phyloP scores from a whole-genome alignment of 2,888 invertebrate genomes.

The Drymonia ruficornis region DNA sequence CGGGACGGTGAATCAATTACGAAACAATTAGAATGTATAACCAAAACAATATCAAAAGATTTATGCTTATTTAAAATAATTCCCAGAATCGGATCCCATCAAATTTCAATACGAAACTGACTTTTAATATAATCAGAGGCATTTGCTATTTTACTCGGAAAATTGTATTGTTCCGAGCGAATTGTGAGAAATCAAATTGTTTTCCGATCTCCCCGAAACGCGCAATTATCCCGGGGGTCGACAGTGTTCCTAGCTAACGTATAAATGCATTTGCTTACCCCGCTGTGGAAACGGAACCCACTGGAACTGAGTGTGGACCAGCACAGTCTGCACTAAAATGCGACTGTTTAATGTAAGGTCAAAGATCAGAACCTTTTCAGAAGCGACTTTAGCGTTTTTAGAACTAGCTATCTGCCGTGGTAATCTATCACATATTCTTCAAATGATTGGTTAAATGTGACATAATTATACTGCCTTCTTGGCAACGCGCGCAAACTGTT shows the following conservation, averaged over 20 bases:
- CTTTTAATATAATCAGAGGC: constrained; percentile 10
- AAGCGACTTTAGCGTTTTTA: background rate
- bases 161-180: constrained; percentile 30
- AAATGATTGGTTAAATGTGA: no score
- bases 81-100: background rate
- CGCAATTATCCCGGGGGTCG: constrained; percentile 43
- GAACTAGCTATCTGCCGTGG: background rate
- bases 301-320: constrained; percentile 29
- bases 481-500: no score
- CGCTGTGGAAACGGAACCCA: constrained; percentile 51
- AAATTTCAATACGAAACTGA: constrained; percentile 6
- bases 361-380: constrained; percentile 26
- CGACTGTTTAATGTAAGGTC: constrained; percentile 46
- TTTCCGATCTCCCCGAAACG: constrained; percentile 50
- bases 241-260: constrained; percentile 26
- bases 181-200: constrained; percentile 42
- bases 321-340: constrained; percentile 37
- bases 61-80: constrained; percentile 1
- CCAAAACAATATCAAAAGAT: background rate
- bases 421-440: no score
- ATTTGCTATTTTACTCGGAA: constrained; percentile 19
- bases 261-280: constrained; percentile 56
- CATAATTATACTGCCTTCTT: no score
- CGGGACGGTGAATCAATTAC: no score
- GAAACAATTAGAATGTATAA: no score